Conservation (phyloP, 2,888 invertebrate species). For the Theretra japonica region DNA sequence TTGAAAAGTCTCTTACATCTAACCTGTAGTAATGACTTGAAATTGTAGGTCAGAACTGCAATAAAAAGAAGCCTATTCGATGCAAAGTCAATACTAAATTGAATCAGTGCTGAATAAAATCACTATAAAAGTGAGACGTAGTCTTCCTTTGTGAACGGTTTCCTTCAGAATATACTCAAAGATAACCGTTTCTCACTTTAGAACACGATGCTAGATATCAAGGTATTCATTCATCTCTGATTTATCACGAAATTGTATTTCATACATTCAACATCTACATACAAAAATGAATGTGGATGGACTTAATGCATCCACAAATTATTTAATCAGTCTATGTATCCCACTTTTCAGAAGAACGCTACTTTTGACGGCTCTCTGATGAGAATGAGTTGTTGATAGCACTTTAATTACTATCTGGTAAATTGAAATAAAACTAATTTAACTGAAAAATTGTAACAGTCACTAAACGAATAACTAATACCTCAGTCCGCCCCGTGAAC, state of each 20-base stretch:
- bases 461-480: too few relatives aligned
- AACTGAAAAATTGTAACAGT: too few relatives aligned
- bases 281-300: too few relatives aligned
- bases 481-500: too few relatives aligned
- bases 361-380: too few relatives aligned
- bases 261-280: too few relatives aligned
- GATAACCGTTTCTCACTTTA: constrained; percentile 4
- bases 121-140: constrained; percentile 12
- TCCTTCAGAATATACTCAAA: constrained; percentile 11
- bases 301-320: too few relatives aligned
- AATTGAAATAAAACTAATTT: too few relatives aligned
- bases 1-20: not conserved
- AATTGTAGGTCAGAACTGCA: not conserved
- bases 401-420: too few relatives aligned
- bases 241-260: not conserved
- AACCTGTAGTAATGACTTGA: not conserved
- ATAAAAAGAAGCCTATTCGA: not conserved
- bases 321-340: too few relatives aligned
- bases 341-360: too few relatives aligned
- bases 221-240: not conserved
- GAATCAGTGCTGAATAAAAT: constrained; percentile 19
- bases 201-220: not conserved
- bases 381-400: too few relatives aligned
- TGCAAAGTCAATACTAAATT: constrained; percentile 7
- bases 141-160: not conserved